These are phyloP conservation scores for Pocota personata DNA, from an alignment of 2,888 invertebrate genomes.

Conservation along the genomic window DNA sequence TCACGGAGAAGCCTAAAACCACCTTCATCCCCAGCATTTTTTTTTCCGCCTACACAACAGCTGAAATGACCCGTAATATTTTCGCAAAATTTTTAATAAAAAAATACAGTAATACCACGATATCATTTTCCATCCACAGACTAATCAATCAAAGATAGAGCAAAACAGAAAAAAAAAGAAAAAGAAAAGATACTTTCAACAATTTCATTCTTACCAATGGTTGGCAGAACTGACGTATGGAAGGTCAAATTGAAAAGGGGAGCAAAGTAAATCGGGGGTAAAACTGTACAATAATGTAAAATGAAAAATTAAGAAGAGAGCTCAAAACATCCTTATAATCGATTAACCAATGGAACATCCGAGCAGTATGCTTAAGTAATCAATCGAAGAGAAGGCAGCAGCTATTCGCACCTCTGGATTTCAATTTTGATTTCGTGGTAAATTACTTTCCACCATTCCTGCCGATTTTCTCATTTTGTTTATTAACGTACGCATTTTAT, in stretches of 20 bases:
- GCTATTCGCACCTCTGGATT: slow-evolving; percentile 18
- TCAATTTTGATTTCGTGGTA: slow-evolving; percentile 19
- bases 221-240: not conserved
- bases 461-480: not conserved
- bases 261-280: slow-evolving; percentile 6
- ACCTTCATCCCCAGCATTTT: not conserved
- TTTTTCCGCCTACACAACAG: not conserved
- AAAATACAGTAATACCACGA: not conserved
- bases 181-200: not conserved
- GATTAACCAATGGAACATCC: slow-evolving; percentile 19
- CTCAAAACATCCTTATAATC: slow-evolving; percentile 12
- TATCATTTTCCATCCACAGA: slow-evolving; percentile 15
- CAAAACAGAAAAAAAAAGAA: not conserved
- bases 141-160: slow-evolving; percentile 45
- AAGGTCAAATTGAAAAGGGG: slow-evolving; percentile 26
- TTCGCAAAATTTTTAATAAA: slow-evolving; percentile 5
- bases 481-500: not conserved
- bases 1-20: not conserved
- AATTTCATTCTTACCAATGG: slow-evolving; percentile 18
- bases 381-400: slow-evolving; percentile 3
- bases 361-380: slow-evolving; percentile 7
- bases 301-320: slow-evolving; percentile 13
- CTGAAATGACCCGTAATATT: slow-evolving; percentile 19
- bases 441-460: not conserved
- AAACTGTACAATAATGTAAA: slow-evolving; percentile 9